A percentile compares a stretch with the other conserved stretches of the same genome.
Conservation (phyloP, 2,797 vertebrate genomes). For the Brachyalestes nurse region DNA sequence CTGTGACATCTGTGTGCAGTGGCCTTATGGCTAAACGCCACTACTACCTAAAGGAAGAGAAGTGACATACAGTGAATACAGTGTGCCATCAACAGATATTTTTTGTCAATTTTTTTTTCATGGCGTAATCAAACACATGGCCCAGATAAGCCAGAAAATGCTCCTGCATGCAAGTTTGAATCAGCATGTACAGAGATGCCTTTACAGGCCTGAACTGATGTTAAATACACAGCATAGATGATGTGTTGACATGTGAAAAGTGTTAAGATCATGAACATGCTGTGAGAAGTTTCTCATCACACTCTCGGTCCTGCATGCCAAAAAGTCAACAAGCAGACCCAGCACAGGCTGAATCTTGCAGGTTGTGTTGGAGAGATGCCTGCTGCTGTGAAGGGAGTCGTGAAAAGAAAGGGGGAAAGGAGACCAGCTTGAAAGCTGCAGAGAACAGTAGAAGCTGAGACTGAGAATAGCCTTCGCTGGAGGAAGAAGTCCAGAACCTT, state of each 20-base stretch:
- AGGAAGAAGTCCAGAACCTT: slow-evolving; percentile 21
- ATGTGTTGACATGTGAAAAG: slow-evolving; percentile 1
- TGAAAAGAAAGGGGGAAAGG: not conserved
- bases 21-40: too few species aligned
- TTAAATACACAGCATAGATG: not conserved
- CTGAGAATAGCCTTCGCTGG: slow-evolving; percentile 23
- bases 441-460: slow-evolving; percentile 31
- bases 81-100: not conserved
- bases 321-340: not conserved
- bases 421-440: not conserved
- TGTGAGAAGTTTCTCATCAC: not conserved
- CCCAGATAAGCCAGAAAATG: not conserved
- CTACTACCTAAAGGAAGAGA: not conserved
- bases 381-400: not conserved
- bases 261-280: slow-evolving; percentile 19
- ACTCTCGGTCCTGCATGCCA: not conserved
- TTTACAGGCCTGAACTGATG: not conserved
- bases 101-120: not conserved
- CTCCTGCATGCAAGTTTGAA: not conserved
- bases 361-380: not conserved
- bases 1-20: too few species aligned
- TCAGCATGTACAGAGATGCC: not conserved
- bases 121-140: not conserved
- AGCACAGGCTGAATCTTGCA: slow-evolving; percentile 28
- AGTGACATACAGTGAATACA: not conserved